phyloP scores from a whole-genome alignment of 1,140 invertebrate genomes.

The Paraescarpia echinospica region DNA sequence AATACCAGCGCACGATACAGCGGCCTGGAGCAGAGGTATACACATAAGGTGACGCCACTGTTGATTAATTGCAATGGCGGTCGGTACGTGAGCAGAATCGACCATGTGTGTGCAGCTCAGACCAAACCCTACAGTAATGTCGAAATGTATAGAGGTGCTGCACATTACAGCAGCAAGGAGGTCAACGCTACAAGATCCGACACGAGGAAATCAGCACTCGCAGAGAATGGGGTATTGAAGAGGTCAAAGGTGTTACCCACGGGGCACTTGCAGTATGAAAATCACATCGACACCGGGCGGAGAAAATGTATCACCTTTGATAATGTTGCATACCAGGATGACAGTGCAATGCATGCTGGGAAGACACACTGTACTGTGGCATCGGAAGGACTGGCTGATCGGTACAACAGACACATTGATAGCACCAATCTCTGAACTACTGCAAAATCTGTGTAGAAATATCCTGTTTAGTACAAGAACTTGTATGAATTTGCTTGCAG shows the following conservation, averaged over 20 bases:
- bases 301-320: neutral
- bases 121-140: neutral
- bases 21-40: neutral
- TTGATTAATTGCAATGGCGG: neutral
- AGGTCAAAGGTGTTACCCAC: neutral
- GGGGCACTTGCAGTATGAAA: neutral
- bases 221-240: neutral
- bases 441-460: neutral
- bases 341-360: neutral
- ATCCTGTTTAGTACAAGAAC: neutral
- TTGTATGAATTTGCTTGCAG: neutral
- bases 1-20: neutral
- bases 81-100: neutral
- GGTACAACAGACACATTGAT: neutral
- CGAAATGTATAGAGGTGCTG: too few relatives aligned
- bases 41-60: neutral
- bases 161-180: neutral
- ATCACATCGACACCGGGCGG: neutral
- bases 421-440: neutral
- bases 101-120: neutral
- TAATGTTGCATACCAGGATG: neutral
- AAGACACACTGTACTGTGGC: neutral
- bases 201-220: neutral
- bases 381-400: neutral
- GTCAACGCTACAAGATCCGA: neutral